phyloP scores from a whole-genome alignment of 2,797 vertebrate species.

The Channa striata region DNA sequence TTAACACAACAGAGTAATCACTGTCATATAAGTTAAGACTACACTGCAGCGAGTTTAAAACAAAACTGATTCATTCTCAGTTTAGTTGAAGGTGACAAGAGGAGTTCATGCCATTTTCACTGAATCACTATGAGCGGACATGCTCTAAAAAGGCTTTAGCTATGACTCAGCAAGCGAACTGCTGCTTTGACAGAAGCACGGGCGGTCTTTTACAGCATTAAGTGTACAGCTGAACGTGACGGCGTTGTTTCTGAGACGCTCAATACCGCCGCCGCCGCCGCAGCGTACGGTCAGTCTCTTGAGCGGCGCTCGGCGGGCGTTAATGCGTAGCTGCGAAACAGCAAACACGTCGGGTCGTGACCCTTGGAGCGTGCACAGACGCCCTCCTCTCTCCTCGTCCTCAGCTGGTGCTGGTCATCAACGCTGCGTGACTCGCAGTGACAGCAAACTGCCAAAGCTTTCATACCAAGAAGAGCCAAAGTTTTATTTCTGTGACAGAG shows the following conservation, averaged over 20 bases:
- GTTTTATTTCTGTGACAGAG: constrained; percentile 34
- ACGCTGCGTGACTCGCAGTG: constrained; percentile 67
- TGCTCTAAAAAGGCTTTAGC: constrained; percentile 61
- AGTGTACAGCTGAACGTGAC: constrained; percentile 52
- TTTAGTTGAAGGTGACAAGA: constrained; percentile 67
- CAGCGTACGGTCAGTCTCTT: constrained; percentile 23
- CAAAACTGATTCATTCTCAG: constrained; percentile 64
- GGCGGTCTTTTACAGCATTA: constrained; percentile 57
- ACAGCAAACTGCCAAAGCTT: constrained; percentile 45
- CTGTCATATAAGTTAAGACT: constrained; percentile 84
- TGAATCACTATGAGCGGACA: constrained; percentile 67
- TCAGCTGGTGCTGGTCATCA: constrained; percentile 83
- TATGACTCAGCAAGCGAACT: constrained; percentile 54
- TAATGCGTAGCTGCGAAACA: constrained; percentile 53
- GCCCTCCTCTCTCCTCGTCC: constrained; percentile 39
- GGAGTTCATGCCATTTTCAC: constrained; percentile 73
- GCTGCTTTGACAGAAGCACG: constrained; percentile 59
- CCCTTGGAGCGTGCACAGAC: background rate
- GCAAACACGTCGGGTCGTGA: constrained; percentile 59
- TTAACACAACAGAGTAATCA: constrained; percentile 68
- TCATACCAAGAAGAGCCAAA: constrained; percentile 41
- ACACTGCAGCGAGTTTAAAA: constrained; percentile 76
- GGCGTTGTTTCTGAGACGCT: constrained; percentile 27
- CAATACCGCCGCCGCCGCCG: constrained; percentile 15
- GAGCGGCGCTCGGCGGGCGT: constrained; percentile 18